Evolutionary conservation across 1,140 invertebrate species (phyloP).

Genomic region (Drosophila serrata): DNA sequence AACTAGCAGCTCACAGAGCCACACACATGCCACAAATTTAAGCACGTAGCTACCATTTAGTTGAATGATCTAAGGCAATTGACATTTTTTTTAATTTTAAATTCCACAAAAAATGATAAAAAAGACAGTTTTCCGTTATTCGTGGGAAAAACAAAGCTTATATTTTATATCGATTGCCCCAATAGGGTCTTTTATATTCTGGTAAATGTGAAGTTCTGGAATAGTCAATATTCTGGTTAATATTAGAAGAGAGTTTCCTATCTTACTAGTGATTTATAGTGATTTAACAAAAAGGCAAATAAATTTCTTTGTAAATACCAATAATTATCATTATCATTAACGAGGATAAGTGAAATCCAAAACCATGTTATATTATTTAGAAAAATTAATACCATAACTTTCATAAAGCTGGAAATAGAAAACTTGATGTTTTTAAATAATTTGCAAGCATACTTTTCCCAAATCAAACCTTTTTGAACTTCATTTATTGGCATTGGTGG

Average conservation of each 20-base stretch:
- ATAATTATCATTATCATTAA: too few relatives aligned
- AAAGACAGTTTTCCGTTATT: neutral
- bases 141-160: neutral
- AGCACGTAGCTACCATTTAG: conserved; percentile 66
- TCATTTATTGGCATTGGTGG: conserved; percentile 42
- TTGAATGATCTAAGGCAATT: conserved; percentile 59
- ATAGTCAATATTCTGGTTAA: too few relatives aligned
- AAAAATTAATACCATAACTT: too few relatives aligned
- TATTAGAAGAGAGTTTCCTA: too few relatives aligned
- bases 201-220: neutral
- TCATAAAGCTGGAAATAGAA: too few relatives aligned
- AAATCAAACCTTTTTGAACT: conserved; percentile 38
- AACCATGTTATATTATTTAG: too few relatives aligned
- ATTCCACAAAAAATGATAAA: neutral
- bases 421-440: neutral
- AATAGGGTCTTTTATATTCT: neutral
- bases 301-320: too few relatives aligned
- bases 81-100: conserved; percentile 28
- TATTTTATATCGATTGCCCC: neutral
- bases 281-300: too few relatives aligned
- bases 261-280: too few relatives aligned
- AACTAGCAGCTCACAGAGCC: conserved; percentile 15
- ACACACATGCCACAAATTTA: conserved; percentile 55
- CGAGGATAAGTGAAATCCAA: too few relatives aligned
- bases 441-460: neutral